Evolutionary conservation across 2,888 invertebrate species (phyloP), one percentile per base, ranked within the genome.

Genomic region (Loripinus fragilis): DNA sequence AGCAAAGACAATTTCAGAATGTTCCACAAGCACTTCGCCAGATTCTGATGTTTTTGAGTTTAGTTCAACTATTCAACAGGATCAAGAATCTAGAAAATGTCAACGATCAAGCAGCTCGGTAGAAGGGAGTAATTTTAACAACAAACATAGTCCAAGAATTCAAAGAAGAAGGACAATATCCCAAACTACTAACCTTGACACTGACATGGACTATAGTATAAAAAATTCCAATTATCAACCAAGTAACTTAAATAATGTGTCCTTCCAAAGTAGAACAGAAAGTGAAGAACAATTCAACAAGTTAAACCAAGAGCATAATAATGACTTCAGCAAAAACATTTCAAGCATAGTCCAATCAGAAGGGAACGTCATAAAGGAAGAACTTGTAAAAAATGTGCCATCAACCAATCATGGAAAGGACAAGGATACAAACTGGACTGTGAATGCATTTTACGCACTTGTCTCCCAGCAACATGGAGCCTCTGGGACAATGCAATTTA

Each of bases 401-500:
- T 38, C 38, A 38, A 55, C 23, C 10, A 25, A 55, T 55, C 2
- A 2, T 2, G 25, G 25, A 55, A 55, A 25, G 25, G 55, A 55
- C 3, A 23, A 55, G 2, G 28, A 55, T 15, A 25, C 55, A 55
- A 23, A 7, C 1, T 28, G 28, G 55, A 55, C 23, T 10, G 48
- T 48, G 12, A 48, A 17, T 17, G 48, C 55, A 5, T 5, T 55
- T n/a, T 55, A 55, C 25, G 25, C 55, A 25, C 55, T 28, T 10
- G 23, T 23, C 10, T 8, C 25, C 25, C 55, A 28, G 8, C 55
- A 10, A 28, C 5, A 55, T 55, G 55, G 55, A 15, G 28, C 55
- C 1, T 55, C 55, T 55, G 55, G 55, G 25, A 55, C 55, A 55
- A 25, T 55, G 55, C 55, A 55, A 28, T 55, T 55, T 28, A 55